Conservation (phyloP, 2,888 invertebrate species). For the Parnassius mnemosyne region DNA sequence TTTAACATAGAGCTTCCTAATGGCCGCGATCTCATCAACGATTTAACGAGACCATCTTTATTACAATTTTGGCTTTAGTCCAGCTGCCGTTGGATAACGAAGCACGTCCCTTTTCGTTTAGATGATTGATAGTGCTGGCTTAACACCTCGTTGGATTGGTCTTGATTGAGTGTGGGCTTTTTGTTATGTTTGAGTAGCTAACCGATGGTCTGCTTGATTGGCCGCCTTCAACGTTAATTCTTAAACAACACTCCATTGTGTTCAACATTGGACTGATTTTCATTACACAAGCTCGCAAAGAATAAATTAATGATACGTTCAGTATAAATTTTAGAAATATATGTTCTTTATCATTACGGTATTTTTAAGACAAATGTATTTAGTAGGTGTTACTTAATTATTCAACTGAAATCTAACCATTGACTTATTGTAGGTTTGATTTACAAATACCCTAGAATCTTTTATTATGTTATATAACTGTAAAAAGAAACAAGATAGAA, state of each 20-base stretch:
- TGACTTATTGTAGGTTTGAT: too few relatives aligned
- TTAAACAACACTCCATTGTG: conserved; percentile 70
- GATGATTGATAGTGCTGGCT: conserved; percentile 74
- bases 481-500: too few relatives aligned
- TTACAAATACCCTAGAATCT: too few relatives aligned
- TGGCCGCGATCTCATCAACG: conserved; percentile 57
- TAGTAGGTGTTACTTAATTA: too few relatives aligned
- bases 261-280: conserved; percentile 32
- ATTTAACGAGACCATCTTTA: conserved; percentile 71
- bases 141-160: conserved; percentile 71
- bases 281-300: conserved; percentile 29
- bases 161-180: conserved; percentile 76
- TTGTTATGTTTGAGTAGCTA: conserved; percentile 76
- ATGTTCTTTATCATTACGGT: too few relatives aligned
- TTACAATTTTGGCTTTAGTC: conserved; percentile 72
- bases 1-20: conserved; percentile 45
- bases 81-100: conserved; percentile 59
- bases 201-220: conserved; percentile 71
- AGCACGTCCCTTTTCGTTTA: conserved; percentile 46
- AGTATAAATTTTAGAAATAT: neutral
- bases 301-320: neutral
- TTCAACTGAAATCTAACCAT: too few relatives aligned
- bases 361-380: too few relatives aligned
- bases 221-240: conserved; percentile 68
- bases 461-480: too few relatives aligned